Evolutionary conservation across 1,140 invertebrate species (phyloP).

Genomic region (Brachionus rubens): DNA sequence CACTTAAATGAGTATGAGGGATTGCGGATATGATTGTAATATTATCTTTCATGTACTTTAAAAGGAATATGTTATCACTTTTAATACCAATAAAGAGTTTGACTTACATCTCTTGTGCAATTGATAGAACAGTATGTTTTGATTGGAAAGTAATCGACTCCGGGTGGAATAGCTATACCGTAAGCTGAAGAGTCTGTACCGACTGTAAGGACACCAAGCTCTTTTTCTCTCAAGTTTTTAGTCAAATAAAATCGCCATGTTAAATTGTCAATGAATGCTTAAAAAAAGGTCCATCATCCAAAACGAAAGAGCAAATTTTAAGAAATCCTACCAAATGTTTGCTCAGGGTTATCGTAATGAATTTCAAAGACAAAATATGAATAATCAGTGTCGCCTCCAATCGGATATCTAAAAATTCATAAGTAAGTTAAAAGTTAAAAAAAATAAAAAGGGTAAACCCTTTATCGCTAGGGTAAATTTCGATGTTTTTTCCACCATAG

Average conservation of each 20-base stretch:
- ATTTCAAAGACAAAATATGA: conserved; percentile 21
- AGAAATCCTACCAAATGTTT: neutral
- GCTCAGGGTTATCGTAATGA: conserved; percentile 37
- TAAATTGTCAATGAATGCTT: neutral
- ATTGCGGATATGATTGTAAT: neutral
- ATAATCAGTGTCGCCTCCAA: conserved; percentile 27
- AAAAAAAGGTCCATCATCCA: conserved; percentile 79
- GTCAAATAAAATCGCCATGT: conserved; percentile 14
- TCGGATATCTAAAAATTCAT: conserved; percentile 43
- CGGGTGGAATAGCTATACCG: conserved; percentile 85
- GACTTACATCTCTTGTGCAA: conserved; percentile 69
- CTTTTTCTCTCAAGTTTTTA: conserved; percentile 8
- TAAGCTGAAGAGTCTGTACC: neutral
- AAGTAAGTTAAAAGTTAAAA: too few relatives aligned
- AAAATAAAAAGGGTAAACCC: too few relatives aligned
- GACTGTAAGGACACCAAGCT: conserved; percentile 23
- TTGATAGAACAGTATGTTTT: conserved; percentile 86
- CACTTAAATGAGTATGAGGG: neutral
- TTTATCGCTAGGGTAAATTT: neutral
- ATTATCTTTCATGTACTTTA: neutral
- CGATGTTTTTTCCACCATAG: neutral
- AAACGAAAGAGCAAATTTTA: neutral
- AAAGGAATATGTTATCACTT: too few relatives aligned
- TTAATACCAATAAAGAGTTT: too few relatives aligned
- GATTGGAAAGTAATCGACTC: conserved; percentile 70